Conservation (phyloP, 2,888 invertebrate species). For the Eledona agricola region DNA sequence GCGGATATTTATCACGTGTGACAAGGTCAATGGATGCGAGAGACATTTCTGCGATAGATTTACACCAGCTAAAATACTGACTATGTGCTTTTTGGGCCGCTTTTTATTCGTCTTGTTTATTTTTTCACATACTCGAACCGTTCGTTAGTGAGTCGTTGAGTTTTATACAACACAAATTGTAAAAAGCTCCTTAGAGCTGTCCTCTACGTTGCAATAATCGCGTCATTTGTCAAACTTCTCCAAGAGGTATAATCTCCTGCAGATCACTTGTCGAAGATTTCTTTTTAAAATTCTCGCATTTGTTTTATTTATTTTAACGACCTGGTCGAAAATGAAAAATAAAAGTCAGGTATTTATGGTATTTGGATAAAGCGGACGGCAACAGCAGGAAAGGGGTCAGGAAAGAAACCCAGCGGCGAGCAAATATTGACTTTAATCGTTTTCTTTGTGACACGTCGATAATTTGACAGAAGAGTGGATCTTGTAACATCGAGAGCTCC, state of each 20-base stretch:
- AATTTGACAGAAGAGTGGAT: conserved; percentile 38
- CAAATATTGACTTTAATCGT: conserved; percentile 40
- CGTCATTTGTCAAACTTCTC: too few relatives aligned
- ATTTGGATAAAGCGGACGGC: conserved; percentile 33
- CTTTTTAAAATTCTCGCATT: too few relatives aligned
- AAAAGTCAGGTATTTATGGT: conserved; percentile 32
- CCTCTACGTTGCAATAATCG: too few relatives aligned
- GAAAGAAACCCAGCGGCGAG: conserved; percentile 33
- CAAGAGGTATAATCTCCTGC: too few relatives aligned
- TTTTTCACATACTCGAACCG: conserved; percentile 33
- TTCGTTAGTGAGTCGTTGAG: too few relatives aligned
- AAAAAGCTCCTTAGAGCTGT: too few relatives aligned
- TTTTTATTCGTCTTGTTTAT: conserved; percentile 34
- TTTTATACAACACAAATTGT: too few relatives aligned
- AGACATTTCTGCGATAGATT: conserved; percentile 41
- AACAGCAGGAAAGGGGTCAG: conserved; percentile 32
- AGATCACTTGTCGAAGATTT: too few relatives aligned
- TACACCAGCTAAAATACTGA: conserved; percentile 40
- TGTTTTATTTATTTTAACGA: too few relatives aligned
- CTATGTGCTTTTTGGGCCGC: conserved; percentile 38
- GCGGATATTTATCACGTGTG: conserved; percentile 41
- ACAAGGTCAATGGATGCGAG: conserved; percentile 41
- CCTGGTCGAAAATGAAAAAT: too few relatives aligned
- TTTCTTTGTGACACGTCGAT: conserved; percentile 38
- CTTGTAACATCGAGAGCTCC: conserved; percentile 36